phyloP scores from a whole-genome alignment of 2,888 invertebrate species.

The Xylocampa areola region DNA sequence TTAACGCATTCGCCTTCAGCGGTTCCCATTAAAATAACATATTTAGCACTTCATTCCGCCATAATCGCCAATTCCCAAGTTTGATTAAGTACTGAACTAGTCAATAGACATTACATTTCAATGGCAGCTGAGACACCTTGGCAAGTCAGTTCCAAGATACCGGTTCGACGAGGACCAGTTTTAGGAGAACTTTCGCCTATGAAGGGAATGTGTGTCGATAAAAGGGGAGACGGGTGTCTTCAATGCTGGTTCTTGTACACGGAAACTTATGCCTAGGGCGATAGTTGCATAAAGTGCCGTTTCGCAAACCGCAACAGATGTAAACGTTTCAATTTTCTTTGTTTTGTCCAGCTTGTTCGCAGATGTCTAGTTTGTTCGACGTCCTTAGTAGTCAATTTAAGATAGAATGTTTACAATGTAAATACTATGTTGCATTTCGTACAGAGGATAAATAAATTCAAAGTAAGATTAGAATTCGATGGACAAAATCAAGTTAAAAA shows the following conservation, averaged over 20 bases:
- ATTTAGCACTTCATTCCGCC: conserved; percentile 30
- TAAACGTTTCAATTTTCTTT: conserved; percentile 80
- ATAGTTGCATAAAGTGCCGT: conserved; percentile 77
- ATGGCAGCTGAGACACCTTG: conserved; percentile 76
- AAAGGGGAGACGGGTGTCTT: conserved; percentile 62
- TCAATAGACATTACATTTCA: conserved; percentile 72
- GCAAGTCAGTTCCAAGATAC: conserved; percentile 74
- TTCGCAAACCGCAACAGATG: conserved; percentile 78
- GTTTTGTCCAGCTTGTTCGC: conserved; percentile 70
- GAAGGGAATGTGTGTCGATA: conserved; percentile 55
- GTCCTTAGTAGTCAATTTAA: conserved; percentile 31
- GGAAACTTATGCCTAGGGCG: conserved; percentile 70
- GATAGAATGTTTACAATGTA: conserved; percentile 9
- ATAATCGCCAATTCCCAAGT: conserved; percentile 30
- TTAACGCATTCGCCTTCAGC: conserved; percentile 6
- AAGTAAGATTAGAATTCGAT: too few relatives aligned
- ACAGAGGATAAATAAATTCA: too few relatives aligned
- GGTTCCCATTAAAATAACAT: conserved; percentile 28
- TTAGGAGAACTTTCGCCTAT: conserved; percentile 66
- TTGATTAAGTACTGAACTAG: conserved; percentile 55
- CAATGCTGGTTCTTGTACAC: conserved; percentile 58
- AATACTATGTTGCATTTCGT: too few relatives aligned
- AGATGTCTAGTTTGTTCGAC: conserved; percentile 60
- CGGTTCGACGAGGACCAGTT: conserved; percentile 74
- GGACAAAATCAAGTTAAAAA: not conserved